Conservation (phyloP, 2,113 vertebrate genomes). For the Gambusia holbrooki region DNA sequence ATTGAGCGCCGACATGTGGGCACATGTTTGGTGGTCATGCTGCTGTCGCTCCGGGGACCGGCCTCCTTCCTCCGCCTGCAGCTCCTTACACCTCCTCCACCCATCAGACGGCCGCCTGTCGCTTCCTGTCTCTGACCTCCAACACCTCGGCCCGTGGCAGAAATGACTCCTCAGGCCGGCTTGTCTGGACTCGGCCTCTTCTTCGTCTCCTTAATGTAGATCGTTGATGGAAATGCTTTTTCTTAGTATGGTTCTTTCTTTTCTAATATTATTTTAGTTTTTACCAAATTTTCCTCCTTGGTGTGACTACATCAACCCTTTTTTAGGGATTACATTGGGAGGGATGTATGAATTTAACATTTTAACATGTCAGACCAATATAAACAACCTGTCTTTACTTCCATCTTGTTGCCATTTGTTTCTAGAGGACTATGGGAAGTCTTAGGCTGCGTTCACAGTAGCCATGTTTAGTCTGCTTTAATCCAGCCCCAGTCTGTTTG, state of each 20-base stretch:
- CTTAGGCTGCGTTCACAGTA: too few relatives aligned
- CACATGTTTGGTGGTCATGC: slow-evolving; percentile 46
- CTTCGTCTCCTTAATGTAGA: not conserved
- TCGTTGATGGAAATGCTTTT: not conserved
- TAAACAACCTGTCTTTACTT: too few relatives aligned
- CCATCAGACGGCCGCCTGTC: slow-evolving; percentile 11
- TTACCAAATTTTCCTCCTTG: too few relatives aligned
- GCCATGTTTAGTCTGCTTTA: too few relatives aligned
- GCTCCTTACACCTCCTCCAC: slow-evolving; percentile 15
- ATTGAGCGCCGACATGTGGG: slow-evolving; percentile 58
- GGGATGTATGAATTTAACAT: too few relatives aligned
- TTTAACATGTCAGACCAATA: too few relatives aligned
- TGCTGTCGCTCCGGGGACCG: slow-evolving; percentile 1
- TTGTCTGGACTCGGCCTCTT: not conserved
- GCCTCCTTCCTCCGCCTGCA: not conserved
- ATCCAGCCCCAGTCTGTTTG: too few relatives aligned
- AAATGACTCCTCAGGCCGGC: not conserved
- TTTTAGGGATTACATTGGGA: too few relatives aligned
- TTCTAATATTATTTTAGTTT: too few relatives aligned
- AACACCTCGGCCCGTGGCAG: not conserved
- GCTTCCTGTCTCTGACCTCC: slow-evolving; percentile 23
- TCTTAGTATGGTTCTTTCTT: not conserved
- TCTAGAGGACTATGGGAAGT: too few relatives aligned
- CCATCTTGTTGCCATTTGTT: too few relatives aligned
- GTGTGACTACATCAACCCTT: too few relatives aligned